Conservation (phyloP, 2,888 invertebrate genomes). For the Theretra japonica region DNA sequence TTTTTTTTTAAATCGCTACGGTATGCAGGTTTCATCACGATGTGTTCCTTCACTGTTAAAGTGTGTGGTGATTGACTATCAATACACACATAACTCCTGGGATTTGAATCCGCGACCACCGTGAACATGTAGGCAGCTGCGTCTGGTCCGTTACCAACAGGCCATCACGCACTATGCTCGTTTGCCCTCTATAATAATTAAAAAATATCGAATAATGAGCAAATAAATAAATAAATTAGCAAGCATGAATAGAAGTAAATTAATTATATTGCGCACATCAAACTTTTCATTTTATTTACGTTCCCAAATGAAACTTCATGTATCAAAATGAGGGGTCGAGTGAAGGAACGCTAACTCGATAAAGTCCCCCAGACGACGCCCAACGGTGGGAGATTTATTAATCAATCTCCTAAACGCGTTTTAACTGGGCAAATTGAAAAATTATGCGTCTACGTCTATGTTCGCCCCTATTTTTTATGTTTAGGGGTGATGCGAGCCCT, state of each 20-base stretch:
- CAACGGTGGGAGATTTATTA: constrained; percentile 74
- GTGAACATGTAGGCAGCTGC: no score
- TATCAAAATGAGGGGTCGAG: constrained; percentile 39
- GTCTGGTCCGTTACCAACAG: no score
- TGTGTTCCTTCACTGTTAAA: no score
- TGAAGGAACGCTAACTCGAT: constrained; percentile 70
- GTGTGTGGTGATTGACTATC: no score
- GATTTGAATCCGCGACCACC: no score
- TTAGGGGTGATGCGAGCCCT: constrained; percentile 6
- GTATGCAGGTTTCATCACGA: no score
- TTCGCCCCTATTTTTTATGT: constrained; percentile 22
- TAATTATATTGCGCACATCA: not conserved
- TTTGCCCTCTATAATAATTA: no score
- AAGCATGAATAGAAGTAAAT: not conserved
- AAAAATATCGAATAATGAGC: no score
- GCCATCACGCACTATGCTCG: no score
- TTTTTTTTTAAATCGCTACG: no score
- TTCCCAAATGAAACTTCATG: constrained; percentile 29
- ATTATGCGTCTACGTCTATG: constrained; percentile 69
- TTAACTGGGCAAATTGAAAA: constrained; percentile 79
- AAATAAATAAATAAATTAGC: no score
- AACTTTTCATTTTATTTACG: constrained; percentile 1
- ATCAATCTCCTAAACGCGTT: constrained; percentile 80
- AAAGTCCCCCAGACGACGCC: constrained; percentile 61
- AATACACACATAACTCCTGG: no score